Evolutionary conservation across 2,113 vertebrate species (phyloP).

Genomic region (Paraplagusia blochii): DNA sequence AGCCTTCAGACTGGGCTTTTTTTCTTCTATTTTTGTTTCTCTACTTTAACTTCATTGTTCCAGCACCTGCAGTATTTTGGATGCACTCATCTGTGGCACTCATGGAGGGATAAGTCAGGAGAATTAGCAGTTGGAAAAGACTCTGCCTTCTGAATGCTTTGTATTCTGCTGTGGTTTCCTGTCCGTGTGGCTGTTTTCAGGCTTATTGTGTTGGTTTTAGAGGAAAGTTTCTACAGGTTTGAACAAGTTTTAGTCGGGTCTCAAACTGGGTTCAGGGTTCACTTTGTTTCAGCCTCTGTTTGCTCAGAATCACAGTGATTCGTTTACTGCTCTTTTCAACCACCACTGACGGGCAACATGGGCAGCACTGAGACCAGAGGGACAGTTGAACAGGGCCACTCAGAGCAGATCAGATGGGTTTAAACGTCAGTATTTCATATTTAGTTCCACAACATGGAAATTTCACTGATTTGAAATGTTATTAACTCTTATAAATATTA

Average conservation of each 20-base stretch:
- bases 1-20: background rate
- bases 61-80: background rate
- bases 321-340: no score
- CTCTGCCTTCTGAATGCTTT: background rate
- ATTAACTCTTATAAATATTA: no score
- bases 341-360: no score
- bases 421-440: no score
- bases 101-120: background rate
- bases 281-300: background rate
- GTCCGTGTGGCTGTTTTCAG: no score
- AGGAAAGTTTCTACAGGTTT: background rate
- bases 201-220: background rate
- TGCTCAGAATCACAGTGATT: no score
- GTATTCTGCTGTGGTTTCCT: background rate
- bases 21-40: slow-evolving; percentile 1
- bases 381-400: no score
- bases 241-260: no score
- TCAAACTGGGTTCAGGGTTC: background rate
- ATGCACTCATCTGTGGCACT: background rate
- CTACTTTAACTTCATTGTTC: background rate
- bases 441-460: no score
- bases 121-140: background rate
- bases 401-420: no score
- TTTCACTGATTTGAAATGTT: no score
- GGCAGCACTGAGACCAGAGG: no score